phyloP scores from a whole-genome alignment of 2,888 invertebrate species.

The Abrostola triplasia region DNA sequence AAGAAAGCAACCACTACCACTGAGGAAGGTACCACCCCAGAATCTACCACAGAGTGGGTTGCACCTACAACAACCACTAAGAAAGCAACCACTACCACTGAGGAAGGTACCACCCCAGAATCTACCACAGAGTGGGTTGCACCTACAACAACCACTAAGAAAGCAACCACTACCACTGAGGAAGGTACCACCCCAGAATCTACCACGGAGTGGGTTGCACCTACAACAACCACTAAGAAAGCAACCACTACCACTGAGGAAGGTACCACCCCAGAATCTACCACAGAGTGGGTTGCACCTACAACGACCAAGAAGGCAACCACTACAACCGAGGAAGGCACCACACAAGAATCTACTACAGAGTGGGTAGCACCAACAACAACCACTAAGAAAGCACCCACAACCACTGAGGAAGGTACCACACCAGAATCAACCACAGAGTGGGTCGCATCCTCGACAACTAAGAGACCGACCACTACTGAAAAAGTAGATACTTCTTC shows the following conservation, averaged over 20 bases:
- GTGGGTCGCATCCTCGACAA: not conserved
- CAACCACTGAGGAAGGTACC: not conserved
- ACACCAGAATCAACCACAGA: not conserved
- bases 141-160: too few relatives aligned
- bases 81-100: not conserved
- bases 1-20: not conserved
- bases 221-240: not conserved
- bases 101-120: not conserved
- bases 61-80: not conserved
- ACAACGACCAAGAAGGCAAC: not conserved
- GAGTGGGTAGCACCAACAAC: not conserved
- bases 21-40: not conserved
- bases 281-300: not conserved
- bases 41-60: not conserved
- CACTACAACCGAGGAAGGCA: slow-evolving; percentile 1
- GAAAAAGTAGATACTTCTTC: not conserved
- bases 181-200: not conserved
- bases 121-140: not conserved
- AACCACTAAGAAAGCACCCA: not conserved
- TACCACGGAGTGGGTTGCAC: not conserved
- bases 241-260: too few relatives aligned
- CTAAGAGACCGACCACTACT: not conserved
- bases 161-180: too few relatives aligned
- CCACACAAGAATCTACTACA: not conserved
- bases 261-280: not conserved